These are phyloP conservation scores for Stenodera caucasica DNA, from an alignment of 2,888 invertebrate species.

Conservation along the genomic window DNA sequence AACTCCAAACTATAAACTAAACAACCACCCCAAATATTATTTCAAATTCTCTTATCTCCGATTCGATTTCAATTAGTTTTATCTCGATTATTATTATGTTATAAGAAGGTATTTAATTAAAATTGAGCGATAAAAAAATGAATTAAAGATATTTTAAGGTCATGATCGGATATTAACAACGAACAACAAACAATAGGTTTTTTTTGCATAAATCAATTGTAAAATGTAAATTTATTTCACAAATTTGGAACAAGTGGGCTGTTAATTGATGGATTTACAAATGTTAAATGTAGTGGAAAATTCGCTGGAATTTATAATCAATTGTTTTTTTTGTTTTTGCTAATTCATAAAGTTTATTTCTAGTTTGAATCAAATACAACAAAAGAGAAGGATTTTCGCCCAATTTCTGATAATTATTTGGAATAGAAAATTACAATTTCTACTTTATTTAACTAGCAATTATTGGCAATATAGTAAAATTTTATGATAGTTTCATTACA, in stretches of 20 bases:
- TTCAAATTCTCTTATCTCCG: neutral
- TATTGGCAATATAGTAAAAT: too few species aligned
- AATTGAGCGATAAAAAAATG: neutral
- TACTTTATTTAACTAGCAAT: too few species aligned
- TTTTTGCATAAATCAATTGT: too few species aligned
- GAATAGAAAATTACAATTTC: too few species aligned
- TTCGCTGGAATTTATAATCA: neutral
- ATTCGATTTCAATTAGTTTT: neutral
- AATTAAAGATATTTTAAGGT: too few species aligned
- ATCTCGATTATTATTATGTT: neutral
- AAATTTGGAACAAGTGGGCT: neutral
- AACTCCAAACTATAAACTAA: neutral
- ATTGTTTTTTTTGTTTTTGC: neutral
- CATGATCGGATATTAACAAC: neutral
- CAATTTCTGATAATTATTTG: too few species aligned
- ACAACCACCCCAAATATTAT: neutral
- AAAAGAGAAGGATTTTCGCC: too few species aligned
- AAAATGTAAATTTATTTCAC: neutral
- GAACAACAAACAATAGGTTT: too few species aligned
- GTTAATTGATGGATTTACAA: neutral
- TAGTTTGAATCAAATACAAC: too few species aligned
- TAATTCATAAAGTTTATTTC: too few species aligned
- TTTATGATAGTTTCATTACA: slow-evolving; percentile 2
- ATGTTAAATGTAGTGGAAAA: neutral
- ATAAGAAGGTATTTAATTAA: slow-evolving; percentile 1